Evolutionary conservation across 2,888 invertebrate genomes (phyloP).

Genomic region (Caenorhabditis sp.): DNA sequence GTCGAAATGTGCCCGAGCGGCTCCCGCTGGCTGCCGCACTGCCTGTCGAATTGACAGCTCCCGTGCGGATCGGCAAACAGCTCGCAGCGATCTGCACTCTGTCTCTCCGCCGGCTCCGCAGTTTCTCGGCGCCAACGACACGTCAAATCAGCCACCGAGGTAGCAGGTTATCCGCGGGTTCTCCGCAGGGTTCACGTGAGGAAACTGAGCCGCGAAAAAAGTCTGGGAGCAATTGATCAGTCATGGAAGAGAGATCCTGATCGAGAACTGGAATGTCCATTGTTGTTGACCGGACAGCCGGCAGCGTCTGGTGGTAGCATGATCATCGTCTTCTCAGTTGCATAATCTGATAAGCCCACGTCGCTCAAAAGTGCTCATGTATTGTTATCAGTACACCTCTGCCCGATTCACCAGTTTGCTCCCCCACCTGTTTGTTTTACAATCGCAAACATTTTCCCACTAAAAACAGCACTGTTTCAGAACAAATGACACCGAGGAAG

Average conservation of each 20-base stretch:
- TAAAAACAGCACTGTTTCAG: slow-evolving; percentile 1
- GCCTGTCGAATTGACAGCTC: slow-evolving; percentile 57
- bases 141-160: slow-evolving; percentile 31
- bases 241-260: background rate
- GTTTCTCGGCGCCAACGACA: background rate
- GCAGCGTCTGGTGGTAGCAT: background rate
- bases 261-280: slow-evolving; percentile 1
- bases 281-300: slow-evolving; percentile 23
- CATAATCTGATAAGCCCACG: slow-evolving; percentile 34
- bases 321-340: slow-evolving; percentile 12
- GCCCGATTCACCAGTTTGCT: slow-evolving; percentile 18
- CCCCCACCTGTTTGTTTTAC: slow-evolving; percentile 41
- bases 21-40: slow-evolving; percentile 8
- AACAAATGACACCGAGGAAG: slow-evolving; percentile 40
- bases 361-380: slow-evolving; percentile 29
- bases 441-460: slow-evolving; percentile 12
- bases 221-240: slow-evolving; percentile 5
- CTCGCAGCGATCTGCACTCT: background rate
- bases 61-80: slow-evolving; percentile 36
- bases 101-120: slow-evolving; percentile 1
- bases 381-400: slow-evolving; percentile 37
- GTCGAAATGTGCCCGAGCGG: slow-evolving; percentile 7
- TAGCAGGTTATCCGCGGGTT: slow-evolving; percentile 46
- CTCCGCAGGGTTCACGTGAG: slow-evolving; percentile 41
- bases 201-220: background rate